phyloP scores from a whole-genome alignment of 2,888 invertebrate species.

The Drosophila ezoana region DNA sequence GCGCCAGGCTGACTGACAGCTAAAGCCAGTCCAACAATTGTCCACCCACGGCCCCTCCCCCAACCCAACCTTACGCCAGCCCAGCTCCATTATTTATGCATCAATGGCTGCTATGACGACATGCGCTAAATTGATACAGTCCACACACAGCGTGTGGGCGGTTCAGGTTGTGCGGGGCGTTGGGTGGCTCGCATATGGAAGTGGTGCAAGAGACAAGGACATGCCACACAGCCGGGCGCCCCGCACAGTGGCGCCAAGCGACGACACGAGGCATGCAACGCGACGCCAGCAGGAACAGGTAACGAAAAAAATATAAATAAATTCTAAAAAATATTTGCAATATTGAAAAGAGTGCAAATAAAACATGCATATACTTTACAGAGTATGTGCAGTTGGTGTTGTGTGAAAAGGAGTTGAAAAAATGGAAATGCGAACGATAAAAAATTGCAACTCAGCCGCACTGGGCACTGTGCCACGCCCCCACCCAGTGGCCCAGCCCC shows the following conservation, averaged over 20 bases:
- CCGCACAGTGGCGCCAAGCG: conserved; percentile 67
- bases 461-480: neutral
- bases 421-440: conserved; percentile 59
- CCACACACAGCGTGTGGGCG: conserved; percentile 42
- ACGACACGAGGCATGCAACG: conserved; percentile 68
- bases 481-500: neutral
- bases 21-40: conserved; percentile 72
- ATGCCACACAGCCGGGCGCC: conserved; percentile 15
- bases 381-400: conserved; percentile 5
- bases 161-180: neutral
- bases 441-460: conserved; percentile 52
- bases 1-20: conserved; percentile 72
- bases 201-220: conserved; percentile 55
- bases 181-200: conserved; percentile 13
- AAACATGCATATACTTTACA: conserved; percentile 5
- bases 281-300: conserved; percentile 58
- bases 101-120: conserved; percentile 81
- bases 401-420: conserved; percentile 16
- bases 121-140: conserved; percentile 81
- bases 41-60: conserved; percentile 8
- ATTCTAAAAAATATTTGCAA: conserved; percentile 47
- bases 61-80: conserved; percentile 5
- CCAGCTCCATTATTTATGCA: conserved; percentile 80
- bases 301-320: conserved; percentile 51
- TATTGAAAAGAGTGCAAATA: conserved; percentile 35